Evolutionary conservation across 2,888 invertebrate species (phyloP), one percentile per base, ranked within the genome.

Genomic region (Eupithecia tripunctaria): DNA sequence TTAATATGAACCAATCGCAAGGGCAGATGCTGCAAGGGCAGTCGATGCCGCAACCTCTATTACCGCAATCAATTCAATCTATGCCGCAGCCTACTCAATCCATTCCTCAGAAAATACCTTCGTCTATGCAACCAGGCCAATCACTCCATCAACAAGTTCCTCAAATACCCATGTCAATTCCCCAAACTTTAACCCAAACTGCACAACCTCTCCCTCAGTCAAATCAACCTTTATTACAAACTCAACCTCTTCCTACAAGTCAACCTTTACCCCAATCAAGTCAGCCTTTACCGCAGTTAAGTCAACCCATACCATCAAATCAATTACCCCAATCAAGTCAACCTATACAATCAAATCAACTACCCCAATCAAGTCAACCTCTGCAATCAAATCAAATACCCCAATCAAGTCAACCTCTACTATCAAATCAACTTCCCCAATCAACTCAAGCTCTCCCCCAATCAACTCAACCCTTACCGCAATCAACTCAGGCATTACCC

Each of bases 21-120:
- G 63, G 32, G 7, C 64, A 60, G 18, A 60, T 36, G 64, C 64
- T 64, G 38, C 64, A 64, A 12, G 63, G 63, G 32, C 63, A 63
- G 32, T 36, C 63, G 29, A 75, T 84, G 36, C 80, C 84, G 7
- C 86, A 85, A n/a, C 79, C 86, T 69, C 79, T 84, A 73, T 71
- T 82, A 27, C 79, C 85, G 8, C 87, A 85, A 63, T 68, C 84
- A 0, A 77, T 84, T 77, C 83, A 84, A 29, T 82, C 87, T 12
- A 80, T 85, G 47, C 82, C 82, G 7, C 86, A 85, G 65, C 66
- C 79, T 2, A 66, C 79, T 2, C 82, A 82, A 27, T 72, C 84
- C 2, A 74, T 80, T 2, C 81, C 78, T 8, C 82, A 80, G 62
- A 76, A 73, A 25, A 71, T 75, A 65, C 73, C 56, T 56, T 14